phyloP scores from a whole-genome alignment of 2,113 vertebrate genomes.

The Pungitius pungitius region DNA sequence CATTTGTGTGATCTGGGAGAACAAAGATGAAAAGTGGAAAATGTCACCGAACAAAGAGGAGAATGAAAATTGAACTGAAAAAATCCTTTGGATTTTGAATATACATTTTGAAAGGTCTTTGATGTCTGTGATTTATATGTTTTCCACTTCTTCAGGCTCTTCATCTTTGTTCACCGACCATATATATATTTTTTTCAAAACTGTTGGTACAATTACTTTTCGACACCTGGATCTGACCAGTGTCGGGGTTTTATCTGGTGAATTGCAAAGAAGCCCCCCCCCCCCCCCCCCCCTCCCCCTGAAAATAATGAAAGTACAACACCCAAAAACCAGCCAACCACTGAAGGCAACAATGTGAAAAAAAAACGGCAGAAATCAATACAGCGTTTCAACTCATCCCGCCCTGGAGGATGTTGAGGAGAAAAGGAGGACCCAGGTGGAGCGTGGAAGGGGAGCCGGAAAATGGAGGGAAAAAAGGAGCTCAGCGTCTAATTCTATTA shows the following conservation, averaged over 20 bases:
- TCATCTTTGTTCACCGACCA: slow-evolving; percentile 30
- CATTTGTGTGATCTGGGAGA: slow-evolving; percentile 28
- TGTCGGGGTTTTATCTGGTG: slow-evolving; percentile 37
- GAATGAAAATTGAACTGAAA: slow-evolving; percentile 11
- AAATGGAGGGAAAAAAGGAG: slow-evolving; percentile 65
- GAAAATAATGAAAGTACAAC: slow-evolving; percentile 38
- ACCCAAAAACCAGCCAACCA: slow-evolving; percentile 50
- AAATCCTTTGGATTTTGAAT: slow-evolving; percentile 34
- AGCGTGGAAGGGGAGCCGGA: slow-evolving; percentile 53
- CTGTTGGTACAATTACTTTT: slow-evolving; percentile 24
- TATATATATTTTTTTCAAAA: slow-evolving; percentile 4
- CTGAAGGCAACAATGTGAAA: slow-evolving; percentile 58
- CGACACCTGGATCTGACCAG: not conserved
- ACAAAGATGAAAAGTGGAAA: slow-evolving; percentile 36
- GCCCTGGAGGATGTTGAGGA: slow-evolving; percentile 47
- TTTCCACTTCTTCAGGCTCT: slow-evolving; percentile 41
- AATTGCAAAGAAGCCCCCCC: slow-evolving; percentile 13
- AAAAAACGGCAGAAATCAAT: slow-evolving; percentile 69
- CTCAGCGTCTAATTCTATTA: slow-evolving; percentile 64
- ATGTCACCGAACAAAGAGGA: slow-evolving; percentile 34
- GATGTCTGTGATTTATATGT: slow-evolving; percentile 49
- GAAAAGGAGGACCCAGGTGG: slow-evolving; percentile 59
- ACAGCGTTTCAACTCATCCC: slow-evolving; percentile 53
- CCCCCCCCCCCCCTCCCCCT: not conserved
- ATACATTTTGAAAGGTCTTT: slow-evolving; percentile 52